A percentile compares a stretch with the other conserved stretches of the same genome.
Evolutionary conservation across 2,797 vertebrate genomes (phyloP).

Genomic region (Poeciliopsis gracilis): DNA sequence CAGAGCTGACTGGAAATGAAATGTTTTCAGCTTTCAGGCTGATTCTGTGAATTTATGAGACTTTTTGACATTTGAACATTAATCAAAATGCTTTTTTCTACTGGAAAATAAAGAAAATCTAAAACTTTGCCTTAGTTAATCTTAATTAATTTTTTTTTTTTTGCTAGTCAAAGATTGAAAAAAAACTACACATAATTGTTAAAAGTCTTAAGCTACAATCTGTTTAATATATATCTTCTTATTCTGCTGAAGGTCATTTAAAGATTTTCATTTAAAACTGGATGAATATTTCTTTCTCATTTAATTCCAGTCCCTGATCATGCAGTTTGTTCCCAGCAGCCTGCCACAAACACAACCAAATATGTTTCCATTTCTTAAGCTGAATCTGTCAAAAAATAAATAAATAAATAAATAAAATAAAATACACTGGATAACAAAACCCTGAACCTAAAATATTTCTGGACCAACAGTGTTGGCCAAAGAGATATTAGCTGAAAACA

Average conservation of each 20-base stretch:
- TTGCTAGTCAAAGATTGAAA: background rate
- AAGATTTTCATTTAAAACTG: background rate
- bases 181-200: background rate
- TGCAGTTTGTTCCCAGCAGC: background rate
- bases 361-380: background rate
- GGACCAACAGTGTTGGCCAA: background rate
- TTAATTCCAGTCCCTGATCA: background rate
- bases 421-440: background rate
- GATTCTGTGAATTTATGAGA: background rate
- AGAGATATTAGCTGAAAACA: background rate
- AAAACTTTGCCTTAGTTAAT: background rate
- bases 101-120: background rate
- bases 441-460: background rate
- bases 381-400: background rate
- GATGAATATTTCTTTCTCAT: background rate
- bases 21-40: background rate
- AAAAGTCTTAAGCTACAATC: background rate
- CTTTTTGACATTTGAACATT: background rate
- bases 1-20: background rate
- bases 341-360: background rate
- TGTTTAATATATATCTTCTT: background rate
- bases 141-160: background rate
- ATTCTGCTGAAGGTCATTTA: background rate
- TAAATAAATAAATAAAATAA: background rate
- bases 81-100: background rate